These are phyloP conservation scores for Thamnophis elegans DNA, from an alignment of 2,797 vertebrate genomes.

Conservation along the genomic window DNA sequence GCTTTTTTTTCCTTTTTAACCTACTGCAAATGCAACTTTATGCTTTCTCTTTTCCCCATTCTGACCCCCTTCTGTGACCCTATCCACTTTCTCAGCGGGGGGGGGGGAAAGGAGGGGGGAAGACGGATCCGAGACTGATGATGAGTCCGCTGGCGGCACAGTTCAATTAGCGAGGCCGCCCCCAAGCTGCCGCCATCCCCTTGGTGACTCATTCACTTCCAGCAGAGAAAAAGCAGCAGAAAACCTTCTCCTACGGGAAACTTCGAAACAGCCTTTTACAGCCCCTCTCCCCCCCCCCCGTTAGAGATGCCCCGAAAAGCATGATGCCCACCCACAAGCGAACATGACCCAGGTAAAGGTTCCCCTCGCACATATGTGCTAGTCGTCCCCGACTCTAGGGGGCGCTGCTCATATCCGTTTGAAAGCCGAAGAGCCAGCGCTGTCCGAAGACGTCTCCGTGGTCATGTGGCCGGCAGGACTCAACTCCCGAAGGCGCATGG, in stretches of 20 bases:
- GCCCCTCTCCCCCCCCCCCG: neutral
- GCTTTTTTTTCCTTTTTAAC: neutral
- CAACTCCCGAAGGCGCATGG: too few relatives aligned
- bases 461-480: too few relatives aligned
- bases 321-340: neutral
- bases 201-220: conserved; percentile 64
- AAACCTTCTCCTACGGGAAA: neutral
- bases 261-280: neutral
- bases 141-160: conserved; percentile 82
- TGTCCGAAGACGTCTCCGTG: too few relatives aligned
- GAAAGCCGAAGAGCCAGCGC: too few relatives aligned
- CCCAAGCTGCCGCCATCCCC: conserved; percentile 81
- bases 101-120: conserved; percentile 35
- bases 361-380: too few relatives aligned
- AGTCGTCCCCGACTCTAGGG: too few relatives aligned
- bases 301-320: neutral
- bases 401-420: too few relatives aligned
- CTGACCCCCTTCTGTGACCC: neutral
- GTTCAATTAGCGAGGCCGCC: conserved; percentile 87
- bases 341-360: neutral
- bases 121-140: conserved; percentile 76
- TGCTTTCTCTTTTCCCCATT: neutral
- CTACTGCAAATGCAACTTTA: neutral
- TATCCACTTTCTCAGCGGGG: conserved; percentile 26
- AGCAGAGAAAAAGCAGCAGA: neutral